These are phyloP conservation scores for Eriosoma lanigerum DNA, from an alignment of 1,140 invertebrate genomes.

Conservation along the genomic window DNA sequence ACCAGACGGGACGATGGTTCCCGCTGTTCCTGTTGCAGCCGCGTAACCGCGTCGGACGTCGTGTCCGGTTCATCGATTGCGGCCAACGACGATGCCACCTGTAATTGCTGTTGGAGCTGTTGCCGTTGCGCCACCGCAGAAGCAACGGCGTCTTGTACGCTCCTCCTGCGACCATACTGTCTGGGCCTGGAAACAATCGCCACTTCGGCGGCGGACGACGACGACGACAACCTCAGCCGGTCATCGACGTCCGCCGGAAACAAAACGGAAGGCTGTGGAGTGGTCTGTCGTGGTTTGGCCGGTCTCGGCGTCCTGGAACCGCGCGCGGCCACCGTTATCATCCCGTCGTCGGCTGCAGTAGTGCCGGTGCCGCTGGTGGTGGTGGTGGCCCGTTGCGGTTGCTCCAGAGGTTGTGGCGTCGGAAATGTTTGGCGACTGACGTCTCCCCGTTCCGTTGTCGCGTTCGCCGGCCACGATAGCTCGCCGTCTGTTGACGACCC, in stretches of 20 bases:
- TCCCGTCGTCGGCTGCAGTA: neutral
- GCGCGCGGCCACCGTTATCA: conserved; percentile 39
- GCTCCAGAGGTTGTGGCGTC: neutral
- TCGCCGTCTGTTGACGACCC: conserved; percentile 42
- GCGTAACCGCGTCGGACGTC: neutral
- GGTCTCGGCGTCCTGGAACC: neutral
- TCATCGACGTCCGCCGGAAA: conserved; percentile 27
- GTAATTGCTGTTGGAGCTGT: neutral
- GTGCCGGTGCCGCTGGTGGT: neutral
- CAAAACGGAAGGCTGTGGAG: neutral
- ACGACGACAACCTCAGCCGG: conserved; percentile 2
- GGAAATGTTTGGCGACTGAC: neutral
- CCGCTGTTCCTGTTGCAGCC: neutral
- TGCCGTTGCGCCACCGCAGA: neutral
- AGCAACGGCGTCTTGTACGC: neutral
- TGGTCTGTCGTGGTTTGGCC: neutral
- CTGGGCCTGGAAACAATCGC: neutral
- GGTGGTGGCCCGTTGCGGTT: neutral
- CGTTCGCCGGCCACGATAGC: conserved; percentile 10
- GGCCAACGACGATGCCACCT: neutral
- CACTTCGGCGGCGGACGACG: neutral
- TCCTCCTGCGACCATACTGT: conserved; percentile 33
- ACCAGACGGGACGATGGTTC: neutral
- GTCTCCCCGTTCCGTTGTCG: neutral
- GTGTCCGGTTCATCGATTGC: neutral